These are phyloP conservation scores for Argyra leucocephala DNA, from an alignment of 2,888 invertebrate genomes.

Conservation along the genomic window DNA sequence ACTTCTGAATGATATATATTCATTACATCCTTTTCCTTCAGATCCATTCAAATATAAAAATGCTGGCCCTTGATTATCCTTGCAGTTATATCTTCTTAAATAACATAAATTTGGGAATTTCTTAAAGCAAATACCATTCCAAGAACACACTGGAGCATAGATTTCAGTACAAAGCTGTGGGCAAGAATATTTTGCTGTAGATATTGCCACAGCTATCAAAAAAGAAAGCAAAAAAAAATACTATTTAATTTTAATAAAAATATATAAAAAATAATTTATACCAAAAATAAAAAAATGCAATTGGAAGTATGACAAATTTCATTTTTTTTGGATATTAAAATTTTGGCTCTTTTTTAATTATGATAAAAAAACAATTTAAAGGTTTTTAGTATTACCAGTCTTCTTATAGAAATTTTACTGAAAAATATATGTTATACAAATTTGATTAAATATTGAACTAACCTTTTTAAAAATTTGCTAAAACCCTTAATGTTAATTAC, in stretches of 20 bases:
- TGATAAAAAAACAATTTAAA: no score
- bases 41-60: not conserved
- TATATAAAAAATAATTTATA: not conserved
- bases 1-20: not conserved
- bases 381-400: no score
- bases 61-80: not conserved
- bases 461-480: no score
- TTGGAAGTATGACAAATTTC: not conserved
- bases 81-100: not conserved
- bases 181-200: not conserved
- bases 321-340: no score
- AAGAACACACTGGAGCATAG: not conserved
- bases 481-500: no score
- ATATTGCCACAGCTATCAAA: no score
- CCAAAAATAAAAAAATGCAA: not conserved
- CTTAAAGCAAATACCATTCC: not conserved
- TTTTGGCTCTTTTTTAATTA: no score
- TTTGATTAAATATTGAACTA: no score
- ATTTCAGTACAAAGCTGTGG: not conserved
- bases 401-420: no score
- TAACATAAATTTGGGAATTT: not conserved
- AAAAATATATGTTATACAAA: no score
- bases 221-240: not conserved
- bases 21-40: not conserved
- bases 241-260: not conserved